Evolutionary conservation across 2,113 vertebrate genomes (phyloP), one percentile per base, ranked within the genome.

Genomic region (Chionomys nivalis): DNA sequence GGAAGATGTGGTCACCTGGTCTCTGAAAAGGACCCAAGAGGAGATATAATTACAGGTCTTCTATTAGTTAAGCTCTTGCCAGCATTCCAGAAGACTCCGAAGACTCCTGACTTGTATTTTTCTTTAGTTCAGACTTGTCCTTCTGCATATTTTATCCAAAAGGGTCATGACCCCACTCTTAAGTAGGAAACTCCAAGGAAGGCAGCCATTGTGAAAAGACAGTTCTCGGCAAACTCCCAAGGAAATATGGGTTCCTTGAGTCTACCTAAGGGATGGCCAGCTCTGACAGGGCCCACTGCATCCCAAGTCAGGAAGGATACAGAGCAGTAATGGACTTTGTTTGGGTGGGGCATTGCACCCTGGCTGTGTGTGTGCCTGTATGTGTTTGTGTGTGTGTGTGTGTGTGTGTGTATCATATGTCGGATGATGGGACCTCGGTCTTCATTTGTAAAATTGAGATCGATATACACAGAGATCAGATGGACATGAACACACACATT

Each of bases 1-100:
- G 42, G 75, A 79, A 58, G 31, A 70, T 87, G 82, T 11, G 73
- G 47, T 55, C 52, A 58, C n/a, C 66, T 73, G 2, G 55, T 77
- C 90, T 97, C 95, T 89, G 65, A 89, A 92, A 95, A 96, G 73
- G 39, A 78, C 76, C 93, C 75, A 65, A 42, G 73, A 85, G 65
- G 72, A 94, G 88, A 82, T 89, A 58, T 87, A 97, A 97, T 93
- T 92, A 93, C 5, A 89, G 70, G 66, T 89, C 95, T 85, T 26
- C 92, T 77, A 81, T 81, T 65, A 73, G 73, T 94, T 75, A 91
- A 95, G 72, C 61, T 93, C 90, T 70, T 70, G n/a, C 66, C 44
- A 65, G 66, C 44, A 28, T 95, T 86, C 66, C 65, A 28, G 66
- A 77, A 96, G 91, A 89, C 76, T 70, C 82, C 87, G 66, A 77